Evolutionary conservation across 2,888 invertebrate genomes (phyloP), one percentile per base, ranked within the genome.

Genomic region (Hermaeophaga mercurialis): DNA sequence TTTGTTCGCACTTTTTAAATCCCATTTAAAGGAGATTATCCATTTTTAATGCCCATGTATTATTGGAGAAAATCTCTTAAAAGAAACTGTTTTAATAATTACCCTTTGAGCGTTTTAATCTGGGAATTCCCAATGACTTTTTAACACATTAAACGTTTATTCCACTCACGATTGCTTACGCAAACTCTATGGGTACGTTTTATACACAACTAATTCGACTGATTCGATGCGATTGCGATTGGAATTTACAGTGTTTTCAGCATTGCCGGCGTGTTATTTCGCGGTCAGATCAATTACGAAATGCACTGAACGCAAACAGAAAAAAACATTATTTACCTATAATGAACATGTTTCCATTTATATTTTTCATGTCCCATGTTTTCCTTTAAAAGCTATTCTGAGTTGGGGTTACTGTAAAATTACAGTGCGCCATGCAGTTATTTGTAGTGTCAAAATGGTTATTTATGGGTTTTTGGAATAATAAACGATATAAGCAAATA

Each of bases 271-370:
- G 12, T 14, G 33, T 33, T 8, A 33, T 33, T 11, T 33, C 12
- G 33, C 33, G 33, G 33, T 33, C 12, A 33, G 33, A 33, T 33
- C 33, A 33, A 33, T 33, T 33, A 33, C 33, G 33, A 12, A 12
- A 12, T 33, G 33, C 3, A 7, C 9, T 9, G 14, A 33, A 33
- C 9, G 33, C 33, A 33, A 33, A 33, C 12, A 14, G 33, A 33
- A 33, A 33, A 33, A 33, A 33, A 2, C 9, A 14, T 11, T 33
- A 14, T 12, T 33, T 33, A 33, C 33, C 12, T 14, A 14, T 28
- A 33, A 33, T 33, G 14, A 14, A 14, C 33, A 33, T 11, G 12
- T 14, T 33, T 33, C 33, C 33, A 33, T 12, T 33, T n/a, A n/a
- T n/a, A n/a, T n/a, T n/a, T n/a, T n/a, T n/a, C 31, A 31, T n/a